Conservation (phyloP, 2,797 vertebrate species). For the Salarias fasciatus region DNA sequence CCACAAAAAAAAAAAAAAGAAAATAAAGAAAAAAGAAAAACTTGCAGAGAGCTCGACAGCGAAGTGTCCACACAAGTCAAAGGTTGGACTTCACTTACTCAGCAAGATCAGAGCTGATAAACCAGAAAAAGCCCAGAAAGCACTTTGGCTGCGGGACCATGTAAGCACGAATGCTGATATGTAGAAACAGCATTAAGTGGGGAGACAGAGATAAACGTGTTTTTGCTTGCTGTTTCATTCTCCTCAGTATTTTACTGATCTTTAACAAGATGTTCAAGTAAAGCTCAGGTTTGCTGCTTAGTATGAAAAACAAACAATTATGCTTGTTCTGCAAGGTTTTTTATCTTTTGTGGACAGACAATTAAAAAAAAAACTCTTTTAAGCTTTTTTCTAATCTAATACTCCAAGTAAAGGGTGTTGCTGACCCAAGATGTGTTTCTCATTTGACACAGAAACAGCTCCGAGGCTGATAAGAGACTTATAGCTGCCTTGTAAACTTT, state of each 20-base stretch:
- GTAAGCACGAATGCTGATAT: neutral
- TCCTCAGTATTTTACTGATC: neutral
- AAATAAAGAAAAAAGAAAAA: no score
- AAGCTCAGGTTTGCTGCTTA: neutral
- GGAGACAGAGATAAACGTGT: neutral
- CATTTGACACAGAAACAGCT: conserved; percentile 30
- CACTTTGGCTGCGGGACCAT: neutral
- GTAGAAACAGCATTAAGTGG: neutral
- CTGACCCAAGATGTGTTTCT: conserved; percentile 28
- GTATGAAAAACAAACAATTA: neutral
- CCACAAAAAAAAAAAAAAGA: no score
- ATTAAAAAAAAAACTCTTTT: neutral
- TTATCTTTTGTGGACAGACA: conserved; percentile 10
- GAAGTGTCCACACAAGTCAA: neutral
- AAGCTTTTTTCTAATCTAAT: neutral
- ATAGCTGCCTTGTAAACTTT: conserved; percentile 48
- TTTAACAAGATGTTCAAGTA: neutral
- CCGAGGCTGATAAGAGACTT: conserved; percentile 46
- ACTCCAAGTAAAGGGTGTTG: neutral
- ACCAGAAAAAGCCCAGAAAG: neutral
- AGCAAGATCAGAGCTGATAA: conserved; percentile 5
- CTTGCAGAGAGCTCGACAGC: neutral
- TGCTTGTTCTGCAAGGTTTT: neutral
- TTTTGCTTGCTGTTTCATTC: neutral
- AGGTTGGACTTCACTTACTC: neutral